Evolutionary conservation across 2,797 vertebrate species (phyloP), one percentile per base, ranked within the genome.

Genomic region (Gymnoscopelus braueri): DNA sequence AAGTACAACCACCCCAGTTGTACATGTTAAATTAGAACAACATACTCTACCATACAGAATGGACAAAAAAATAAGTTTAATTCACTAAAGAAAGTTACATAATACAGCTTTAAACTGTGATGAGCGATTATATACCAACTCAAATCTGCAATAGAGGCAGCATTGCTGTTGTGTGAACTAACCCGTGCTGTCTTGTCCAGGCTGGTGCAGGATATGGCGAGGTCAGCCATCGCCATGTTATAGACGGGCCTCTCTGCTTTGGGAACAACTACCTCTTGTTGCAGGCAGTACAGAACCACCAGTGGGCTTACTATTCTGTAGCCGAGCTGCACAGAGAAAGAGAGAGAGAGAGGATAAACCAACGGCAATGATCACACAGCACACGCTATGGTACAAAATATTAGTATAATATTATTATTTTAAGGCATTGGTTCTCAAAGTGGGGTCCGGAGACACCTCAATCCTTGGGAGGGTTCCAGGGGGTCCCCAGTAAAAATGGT

Each of bases 221-320:
- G 77, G 32, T 96, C 95, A 1, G 95, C 96, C 97, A 99, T 96
- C 53, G 96, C 92, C 98, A 99, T 98, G 86, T 93, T 99, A 77
- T 95, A 96, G 57, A 99, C 95, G 0, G 98, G 98, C 65, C 90
- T 84, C 74, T 98, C 96, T 0, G 98, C 97, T 82, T 94, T 96
- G 0, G 98, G 98, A 19, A 99, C 97, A 59, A 96, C 97, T 0
- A 81, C 93, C 75, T 98, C 96, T 48, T 95, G 93, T 72, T 95
- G 94, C 82, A 99, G 93, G 83, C 98, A 98, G 88, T 94, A 97
- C 74, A 96, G 82, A 55, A 99, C 97, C 29, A 97, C 97, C 81
- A 97, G 93, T 0, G 98, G 98, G 72, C 97, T 97, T 69, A 99
- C 97, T 39, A 99, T 91, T 73, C 98, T 92, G 81, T 97, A 99